These are phyloP conservation scores for Pollicipes pollicipes DNA, from an alignment of 1,140 invertebrate genomes.

Conservation along the genomic window DNA sequence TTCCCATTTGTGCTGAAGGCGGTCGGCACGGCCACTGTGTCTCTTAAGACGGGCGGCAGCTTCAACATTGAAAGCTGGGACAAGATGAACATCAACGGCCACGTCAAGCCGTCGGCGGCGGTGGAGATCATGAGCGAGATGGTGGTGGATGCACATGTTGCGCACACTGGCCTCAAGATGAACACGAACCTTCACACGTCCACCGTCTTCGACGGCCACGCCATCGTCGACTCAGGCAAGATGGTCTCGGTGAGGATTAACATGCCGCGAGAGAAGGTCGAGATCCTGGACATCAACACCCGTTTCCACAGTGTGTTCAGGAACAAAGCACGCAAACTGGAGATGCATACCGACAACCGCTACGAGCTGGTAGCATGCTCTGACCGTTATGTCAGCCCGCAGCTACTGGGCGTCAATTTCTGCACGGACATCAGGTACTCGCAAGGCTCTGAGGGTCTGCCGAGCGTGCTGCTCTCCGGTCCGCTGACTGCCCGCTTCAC, in stretches of 20 bases:
- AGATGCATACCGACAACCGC: constrained; percentile 1
- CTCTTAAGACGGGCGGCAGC: background rate
- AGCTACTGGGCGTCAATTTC: background rate
- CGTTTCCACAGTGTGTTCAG: background rate
- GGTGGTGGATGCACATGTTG: background rate
- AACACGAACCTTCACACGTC: constrained; percentile 1
- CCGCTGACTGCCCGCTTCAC: background rate
- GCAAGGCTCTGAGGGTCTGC: background rate
- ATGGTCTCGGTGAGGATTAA: background rate
- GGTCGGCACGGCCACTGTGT: background rate
- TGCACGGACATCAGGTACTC: background rate
- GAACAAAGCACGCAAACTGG: background rate
- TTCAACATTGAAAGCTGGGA: background rate
- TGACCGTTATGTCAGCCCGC: background rate
- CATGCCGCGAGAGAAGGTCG: background rate
- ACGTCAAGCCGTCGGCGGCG: background rate
- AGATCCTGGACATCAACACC: background rate
- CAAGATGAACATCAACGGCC: background rate
- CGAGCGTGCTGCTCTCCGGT: background rate
- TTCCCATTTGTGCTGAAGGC: background rate
- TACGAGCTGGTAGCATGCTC: background rate
- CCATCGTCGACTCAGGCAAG: background rate
- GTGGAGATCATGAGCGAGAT: background rate
- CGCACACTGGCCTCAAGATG: background rate
- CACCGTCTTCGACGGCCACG: background rate